phyloP scores from a whole-genome alignment of 2,113 vertebrate species.

The Eptesicus fuscus region DNA sequence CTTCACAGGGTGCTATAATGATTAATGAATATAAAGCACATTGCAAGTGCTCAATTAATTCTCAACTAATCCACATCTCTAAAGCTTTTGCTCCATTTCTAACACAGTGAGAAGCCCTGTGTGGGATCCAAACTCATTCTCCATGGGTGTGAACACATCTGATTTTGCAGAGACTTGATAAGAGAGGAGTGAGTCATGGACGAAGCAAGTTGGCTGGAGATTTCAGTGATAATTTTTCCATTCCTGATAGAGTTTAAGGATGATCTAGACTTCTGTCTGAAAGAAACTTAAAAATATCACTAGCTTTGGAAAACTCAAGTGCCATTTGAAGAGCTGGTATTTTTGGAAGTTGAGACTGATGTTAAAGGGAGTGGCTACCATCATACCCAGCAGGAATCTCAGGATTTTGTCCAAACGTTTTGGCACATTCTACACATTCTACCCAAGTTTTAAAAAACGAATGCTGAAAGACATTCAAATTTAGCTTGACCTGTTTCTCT shows the following conservation, averaged over 20 bases:
- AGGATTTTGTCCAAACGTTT: background rate
- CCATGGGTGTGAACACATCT: fast-evolving
- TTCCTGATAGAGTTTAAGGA: background rate
- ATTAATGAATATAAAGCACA: background rate
- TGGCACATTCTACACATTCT: background rate
- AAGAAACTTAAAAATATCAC: conserved; percentile 3
- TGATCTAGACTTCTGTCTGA: background rate
- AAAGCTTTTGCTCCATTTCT: background rate
- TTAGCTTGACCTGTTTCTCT: background rate
- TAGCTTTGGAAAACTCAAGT: background rate
- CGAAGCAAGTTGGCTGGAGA: background rate
- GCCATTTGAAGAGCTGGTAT: background rate
- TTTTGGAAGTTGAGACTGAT: background rate
- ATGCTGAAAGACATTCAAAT: background rate
- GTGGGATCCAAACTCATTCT: background rate
- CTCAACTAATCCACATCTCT: background rate
- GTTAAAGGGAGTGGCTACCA: background rate
- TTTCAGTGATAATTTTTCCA: background rate
- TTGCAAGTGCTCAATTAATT: background rate
- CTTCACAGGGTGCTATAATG: background rate
- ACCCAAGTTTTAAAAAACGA: background rate
- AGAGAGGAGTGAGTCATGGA: background rate
- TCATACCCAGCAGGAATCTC: background rate
- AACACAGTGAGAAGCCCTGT: background rate
- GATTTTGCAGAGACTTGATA: background rate